Base-by-base conservation (phyloP, 1,140 invertebrate species). In the Drosophila suzukii region DNA sequence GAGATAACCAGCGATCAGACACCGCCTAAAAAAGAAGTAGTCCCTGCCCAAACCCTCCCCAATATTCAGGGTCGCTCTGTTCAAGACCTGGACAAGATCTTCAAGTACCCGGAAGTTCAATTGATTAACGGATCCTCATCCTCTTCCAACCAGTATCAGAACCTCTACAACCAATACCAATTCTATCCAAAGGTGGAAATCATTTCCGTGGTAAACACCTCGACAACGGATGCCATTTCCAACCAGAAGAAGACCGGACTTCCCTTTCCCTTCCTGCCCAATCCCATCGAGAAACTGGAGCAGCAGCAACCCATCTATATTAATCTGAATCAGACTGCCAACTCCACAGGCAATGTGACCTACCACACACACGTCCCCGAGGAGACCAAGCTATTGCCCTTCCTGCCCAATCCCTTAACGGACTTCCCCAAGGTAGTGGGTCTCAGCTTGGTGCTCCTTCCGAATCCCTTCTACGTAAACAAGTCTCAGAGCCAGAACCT, bases 331-430 rank as follows among this genome's bases (percentile, higher is more conserved):
- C 4, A 17, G 2, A 50, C 46, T 27, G 3, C 49, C 6, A 72
- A 34, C 6, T 24, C 39, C 5, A 43, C 73, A 6, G 47, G 49
- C 5, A 75, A 75, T 6, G 51, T 53, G 15, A 75, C 73, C 3
- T n/a, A 44, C 6, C 34, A 63, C 15, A 65, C 38, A 0, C 50
- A 75, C 13, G 12, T 63, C 20, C 10, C 57, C 32, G 47, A 44
- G 46, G 63, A 81, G 8, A 56, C 36, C 20, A 66, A 54, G 13
- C 73, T 71, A 1, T 53, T 85, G 10, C 82, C 82, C 4, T 51
- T 81, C 58, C 59, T 78, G 56, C 81, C 81, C 5, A 86, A 86
- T 54, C 81, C 81, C 20, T 85, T 76, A 12, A 60, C 36, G 3
- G 74, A 76, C 10, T 59, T 76, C 30, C 73, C 74, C 49, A 75